Base-by-base conservation (phyloP, 2,113 vertebrate genomes). In the Cochlearius cochlearius region DNA sequence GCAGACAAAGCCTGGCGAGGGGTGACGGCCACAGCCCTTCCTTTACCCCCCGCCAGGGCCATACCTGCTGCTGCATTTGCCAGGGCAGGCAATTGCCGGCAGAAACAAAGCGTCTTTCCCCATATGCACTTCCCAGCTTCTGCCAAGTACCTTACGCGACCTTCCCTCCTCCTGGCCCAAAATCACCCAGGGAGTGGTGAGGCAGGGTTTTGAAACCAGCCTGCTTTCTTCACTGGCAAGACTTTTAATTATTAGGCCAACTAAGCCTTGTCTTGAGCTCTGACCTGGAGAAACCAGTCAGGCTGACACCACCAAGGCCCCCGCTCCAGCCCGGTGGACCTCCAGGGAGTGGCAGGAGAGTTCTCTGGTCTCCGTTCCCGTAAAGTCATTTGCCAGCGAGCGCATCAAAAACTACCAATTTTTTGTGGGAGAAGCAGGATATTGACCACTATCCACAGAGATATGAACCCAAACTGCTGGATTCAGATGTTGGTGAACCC, bases 1-100 rank as follows among this genome's bases (percentile, higher is more conserved):
- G 97, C 94, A 96, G 96, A 96, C 95, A 98, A 97, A 98, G 95
- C 94, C 93, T 73, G 76, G 63, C 3, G 41, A 81, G 96, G 95
- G 96, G 94, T 89, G 96, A 77, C 7, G 67, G 96, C 92, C 93
- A 50, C 94, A 90, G 94, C 91, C 93, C 63, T 69, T 78, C 86
- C 52, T 29, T 41, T 38, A 59, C 68, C 68, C 77, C 67, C 58
- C 1, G 5, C 72, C 90, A 90, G 43, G 43, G 63, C 75, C 41
- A 58, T 71, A 55, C 90, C 92, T 97, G 94, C 95, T 22, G 50
- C 94, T 93, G 91, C 91, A 52, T 92, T 80, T 93, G 85, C 85
- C 53, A 86, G 53, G 50, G 56, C 36, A 53, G 63, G 50, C 82
- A 45, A 55, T 4, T 30, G 38, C 36, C 5, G 3, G 64, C 69